Conservation (phyloP, 2,888 invertebrate species). For the Acholoe squamosa region DNA sequence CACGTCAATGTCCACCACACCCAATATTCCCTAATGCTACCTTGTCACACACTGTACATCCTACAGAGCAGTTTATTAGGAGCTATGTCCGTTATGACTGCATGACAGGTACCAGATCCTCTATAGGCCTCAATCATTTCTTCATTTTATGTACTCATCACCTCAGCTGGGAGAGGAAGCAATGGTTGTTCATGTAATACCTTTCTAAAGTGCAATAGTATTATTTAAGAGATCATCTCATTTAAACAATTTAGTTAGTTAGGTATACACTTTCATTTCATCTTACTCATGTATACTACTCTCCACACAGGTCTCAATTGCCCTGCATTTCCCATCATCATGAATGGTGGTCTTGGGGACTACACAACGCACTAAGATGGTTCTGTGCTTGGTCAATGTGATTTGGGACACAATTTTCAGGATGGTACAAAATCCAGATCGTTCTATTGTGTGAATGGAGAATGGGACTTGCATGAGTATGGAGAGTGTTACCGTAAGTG, state of each 20-base stretch:
- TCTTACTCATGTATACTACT: no score
- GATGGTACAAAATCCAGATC: background rate
- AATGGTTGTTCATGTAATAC: constrained; percentile 1
- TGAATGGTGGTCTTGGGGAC: background rate
- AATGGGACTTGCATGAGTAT: background rate
- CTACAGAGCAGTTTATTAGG: background rate
- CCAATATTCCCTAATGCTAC: background rate
- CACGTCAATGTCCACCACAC: background rate
- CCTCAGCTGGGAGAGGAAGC: background rate
- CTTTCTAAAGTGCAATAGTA: no score
- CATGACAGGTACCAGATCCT: background rate
- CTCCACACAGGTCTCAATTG: background rate
- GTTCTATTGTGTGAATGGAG: background rate
- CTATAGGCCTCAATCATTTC: background rate
- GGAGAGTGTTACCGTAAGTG: background rate
- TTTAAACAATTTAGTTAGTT: no score
- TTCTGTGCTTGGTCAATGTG: background rate
- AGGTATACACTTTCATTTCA: no score
- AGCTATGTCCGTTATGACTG: constrained; percentile 4
- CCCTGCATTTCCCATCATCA: background rate
- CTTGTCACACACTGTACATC: background rate
- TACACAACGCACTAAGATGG: background rate
- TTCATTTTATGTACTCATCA: background rate
- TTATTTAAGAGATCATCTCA: no score
- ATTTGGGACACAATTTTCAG: background rate